Base-by-base conservation (phyloP, 2,113 vertebrate species). In the Phyllopteryx taeniolatus region DNA sequence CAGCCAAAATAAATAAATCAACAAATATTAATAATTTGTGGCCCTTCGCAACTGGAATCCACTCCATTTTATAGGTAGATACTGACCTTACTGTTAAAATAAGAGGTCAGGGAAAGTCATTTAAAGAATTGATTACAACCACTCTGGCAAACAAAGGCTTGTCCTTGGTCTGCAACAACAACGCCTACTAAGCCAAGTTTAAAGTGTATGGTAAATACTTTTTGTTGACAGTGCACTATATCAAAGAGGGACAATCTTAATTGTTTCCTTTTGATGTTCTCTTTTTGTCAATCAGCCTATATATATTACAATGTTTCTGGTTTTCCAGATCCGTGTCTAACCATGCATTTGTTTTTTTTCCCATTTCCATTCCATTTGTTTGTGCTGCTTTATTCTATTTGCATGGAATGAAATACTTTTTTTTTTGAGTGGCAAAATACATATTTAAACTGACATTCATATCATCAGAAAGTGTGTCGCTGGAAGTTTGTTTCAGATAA, bases 241-340 rank as follows among this genome's bases (percentile, higher is more conserved):
- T 70, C 65, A 66, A 71, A 66, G 64, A 60, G 59, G 54, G 70
- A 70, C 72, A 44, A 74, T 42, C 69, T 76, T 42, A 66, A 76
- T 63, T 76, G 42, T 65, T 71, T 57, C 19, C 43, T 61, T 80
- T 83, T 74, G 72, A 81, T 81, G 77, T 77, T 63, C 57, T 72
- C 22, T 72, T 59, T 71, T 62, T 79, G 76, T 79, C 71, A 77
- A 54, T 75, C 59, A 42, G 13, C 53, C 69, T 62, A 27, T 13
- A 59, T 14, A 27, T 59, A 49, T 63, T 43, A 65, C 71, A 69
- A 62, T 62, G 59, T 27, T 68, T 79, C 71, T 60, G 66, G 67
- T 72, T 71, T 46, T 54, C 43, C 68, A 19, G 10, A 7, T 44
- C n/a, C 35, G 46, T 72, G 60, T 70, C 66, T 72, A 43, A 46